Evolutionary conservation across 2,888 invertebrate species (phyloP).

Genomic region (Pollenia angustigena): DNA sequence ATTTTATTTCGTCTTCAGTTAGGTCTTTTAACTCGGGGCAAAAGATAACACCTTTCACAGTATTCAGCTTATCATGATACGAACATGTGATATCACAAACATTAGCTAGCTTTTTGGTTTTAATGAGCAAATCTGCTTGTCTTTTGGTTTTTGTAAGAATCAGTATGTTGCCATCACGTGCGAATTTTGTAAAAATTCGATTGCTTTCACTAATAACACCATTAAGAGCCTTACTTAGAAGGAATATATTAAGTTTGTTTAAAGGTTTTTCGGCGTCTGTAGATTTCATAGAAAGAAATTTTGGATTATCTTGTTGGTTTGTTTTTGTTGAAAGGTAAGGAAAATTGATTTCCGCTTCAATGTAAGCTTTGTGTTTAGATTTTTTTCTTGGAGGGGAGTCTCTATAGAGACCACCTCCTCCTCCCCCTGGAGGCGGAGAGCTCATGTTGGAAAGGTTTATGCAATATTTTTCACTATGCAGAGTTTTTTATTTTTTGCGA

Average conservation of each 20-base stretch:
- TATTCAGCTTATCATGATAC: constrained; percentile 40
- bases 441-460: too few relatives aligned
- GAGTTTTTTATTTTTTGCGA: too few relatives aligned
- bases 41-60: constrained; percentile 58
- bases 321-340: too few relatives aligned
- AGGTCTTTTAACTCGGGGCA: constrained; percentile 44
- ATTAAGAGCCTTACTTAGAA: constrained; percentile 24
- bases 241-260: constrained; percentile 22
- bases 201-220: constrained; percentile 20
- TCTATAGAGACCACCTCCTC: too few relatives aligned
- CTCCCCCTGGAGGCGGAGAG: too few relatives aligned
- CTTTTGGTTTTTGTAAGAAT: constrained; percentile 31
- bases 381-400: too few relatives aligned
- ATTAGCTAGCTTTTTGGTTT: constrained; percentile 44
- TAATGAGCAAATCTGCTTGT: constrained; percentile 23
- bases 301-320: constrained; percentile 24
- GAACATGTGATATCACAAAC: constrained; percentile 30
- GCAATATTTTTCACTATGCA: too few relatives aligned
- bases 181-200: constrained; percentile 30
- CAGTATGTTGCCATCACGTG: constrained; percentile 27
- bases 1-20: constrained; percentile 30
- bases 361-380: too few relatives aligned
- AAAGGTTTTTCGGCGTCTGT: constrained; percentile 15
- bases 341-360: too few relatives aligned
- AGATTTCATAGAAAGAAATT: constrained; percentile 24